Evolutionary conservation across 2,797 vertebrate species (phyloP).

Genomic region (Acanthornis magna): DNA sequence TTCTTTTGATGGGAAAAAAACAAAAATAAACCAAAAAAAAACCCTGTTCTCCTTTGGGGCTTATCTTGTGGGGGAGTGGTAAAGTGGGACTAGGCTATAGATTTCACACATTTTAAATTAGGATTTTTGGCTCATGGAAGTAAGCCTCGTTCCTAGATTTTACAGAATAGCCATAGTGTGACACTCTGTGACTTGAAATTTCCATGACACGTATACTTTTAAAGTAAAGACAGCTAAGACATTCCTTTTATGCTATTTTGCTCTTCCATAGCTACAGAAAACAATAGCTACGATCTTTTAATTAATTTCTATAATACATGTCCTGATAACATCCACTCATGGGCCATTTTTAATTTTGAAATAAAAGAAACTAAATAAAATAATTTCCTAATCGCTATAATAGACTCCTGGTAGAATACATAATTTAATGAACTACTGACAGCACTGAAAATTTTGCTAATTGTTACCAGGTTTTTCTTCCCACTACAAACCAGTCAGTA

Average conservation of each 20-base stretch:
- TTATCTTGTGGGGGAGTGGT: not conserved
- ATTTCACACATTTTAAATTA: not conserved
- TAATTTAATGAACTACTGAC: not conserved
- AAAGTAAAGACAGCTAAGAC: not conserved
- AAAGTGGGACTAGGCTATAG: not conserved
- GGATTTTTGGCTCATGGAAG: not conserved
- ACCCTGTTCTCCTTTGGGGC: not conserved
- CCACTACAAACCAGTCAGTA: not conserved
- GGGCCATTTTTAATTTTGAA: slow-evolving; percentile 48
- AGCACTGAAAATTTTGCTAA: not conserved
- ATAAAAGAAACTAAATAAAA: slow-evolving; percentile 41
- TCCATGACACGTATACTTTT: not conserved
- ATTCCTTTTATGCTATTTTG: slow-evolving; percentile 30
- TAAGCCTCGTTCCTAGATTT: not conserved
- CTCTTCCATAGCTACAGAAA: slow-evolving; percentile 27
- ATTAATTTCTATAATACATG: slow-evolving; percentile 27
- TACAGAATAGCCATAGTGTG: not conserved
- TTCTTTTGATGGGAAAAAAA: not conserved
- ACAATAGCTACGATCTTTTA: slow-evolving; percentile 1
- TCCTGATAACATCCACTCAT: slow-evolving; percentile 23
- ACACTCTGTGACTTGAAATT: not conserved
- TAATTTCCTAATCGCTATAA: slow-evolving; percentile 29
- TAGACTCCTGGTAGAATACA: not conserved
- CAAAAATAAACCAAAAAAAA: not conserved
- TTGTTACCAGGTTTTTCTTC: not conserved